Conservation (phyloP, 1,140 invertebrate species). For the Drosophila lini region DNA sequence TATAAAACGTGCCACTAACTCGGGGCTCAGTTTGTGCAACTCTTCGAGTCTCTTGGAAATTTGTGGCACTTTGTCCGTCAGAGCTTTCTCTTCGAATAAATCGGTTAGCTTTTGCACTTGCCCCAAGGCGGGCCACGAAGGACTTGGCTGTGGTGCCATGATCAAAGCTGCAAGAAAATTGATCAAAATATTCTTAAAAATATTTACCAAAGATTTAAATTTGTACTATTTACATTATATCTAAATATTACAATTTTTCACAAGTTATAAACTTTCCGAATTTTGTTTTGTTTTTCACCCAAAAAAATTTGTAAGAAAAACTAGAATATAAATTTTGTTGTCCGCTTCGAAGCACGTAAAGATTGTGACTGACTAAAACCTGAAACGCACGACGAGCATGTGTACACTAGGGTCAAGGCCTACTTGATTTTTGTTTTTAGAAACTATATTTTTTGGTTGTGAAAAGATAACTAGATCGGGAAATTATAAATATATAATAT, state of each 20-base stretch:
- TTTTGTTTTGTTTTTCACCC: too few relatives aligned
- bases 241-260: background rate
- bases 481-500: too few relatives aligned
- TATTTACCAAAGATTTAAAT: too few relatives aligned
- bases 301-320: too few relatives aligned
- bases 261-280: too few relatives aligned
- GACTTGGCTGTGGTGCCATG: background rate
- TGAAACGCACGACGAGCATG: background rate
- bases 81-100: background rate
- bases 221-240: background rate
- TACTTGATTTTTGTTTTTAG: background rate
- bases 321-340: background rate
- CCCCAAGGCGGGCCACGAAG: background rate
- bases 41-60: background rate
- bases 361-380: background rate
- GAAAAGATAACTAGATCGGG: background rate
- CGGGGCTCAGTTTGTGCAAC: too few relatives aligned
- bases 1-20: too few relatives aligned
- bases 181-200: background rate
- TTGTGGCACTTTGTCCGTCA: background rate
- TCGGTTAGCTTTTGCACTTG: background rate
- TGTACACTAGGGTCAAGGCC: background rate
- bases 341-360: background rate
- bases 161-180: too few relatives aligned
- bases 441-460: background rate